Evolutionary conservation across 2,113 vertebrate species (phyloP).

Genomic region (Leptodactylus fuscus): DNA sequence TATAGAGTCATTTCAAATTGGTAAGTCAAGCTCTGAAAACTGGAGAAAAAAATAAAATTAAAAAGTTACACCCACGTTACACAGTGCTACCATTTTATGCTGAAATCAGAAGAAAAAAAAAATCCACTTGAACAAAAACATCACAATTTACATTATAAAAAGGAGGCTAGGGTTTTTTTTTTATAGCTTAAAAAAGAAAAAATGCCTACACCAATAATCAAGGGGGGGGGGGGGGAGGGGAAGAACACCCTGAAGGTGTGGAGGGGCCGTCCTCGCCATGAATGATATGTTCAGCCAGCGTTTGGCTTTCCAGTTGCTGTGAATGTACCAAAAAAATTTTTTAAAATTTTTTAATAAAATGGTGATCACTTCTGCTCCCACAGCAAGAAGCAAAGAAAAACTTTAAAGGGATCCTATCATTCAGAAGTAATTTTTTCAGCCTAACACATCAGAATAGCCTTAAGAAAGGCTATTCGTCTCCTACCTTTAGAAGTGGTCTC

Average conservation of each 20-base stretch:
- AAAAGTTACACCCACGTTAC: slow-evolving; percentile 89
- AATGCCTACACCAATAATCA: slow-evolving; percentile 74
- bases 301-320: background rate
- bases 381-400: background rate
- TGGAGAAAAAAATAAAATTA: slow-evolving; percentile 78
- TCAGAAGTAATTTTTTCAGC: too few relatives aligned
- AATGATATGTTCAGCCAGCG: slow-evolving; percentile 70
- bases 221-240: slow-evolving; percentile 70
- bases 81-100: slow-evolving; percentile 81
- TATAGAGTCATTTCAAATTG: slow-evolving; percentile 84
- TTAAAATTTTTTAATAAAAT: too few relatives aligned
- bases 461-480: too few relatives aligned
- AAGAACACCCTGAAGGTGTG: slow-evolving; percentile 71
- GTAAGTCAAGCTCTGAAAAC: slow-evolving; percentile 82
- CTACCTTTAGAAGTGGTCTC: too few relatives aligned
- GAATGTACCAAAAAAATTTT: background rate
- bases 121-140: slow-evolving; percentile 76
- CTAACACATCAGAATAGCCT: too few relatives aligned
- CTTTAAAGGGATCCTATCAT: too few relatives aligned
- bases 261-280: slow-evolving; percentile 71
- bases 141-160: slow-evolving; percentile 89
- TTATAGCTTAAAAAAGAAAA: slow-evolving; percentile 65
- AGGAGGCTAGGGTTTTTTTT: slow-evolving; percentile 66
- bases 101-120: slow-evolving; percentile 74
- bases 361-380: background rate